Base-by-base conservation (phyloP, 2,113 vertebrate species). In the Indicator indicator region DNA sequence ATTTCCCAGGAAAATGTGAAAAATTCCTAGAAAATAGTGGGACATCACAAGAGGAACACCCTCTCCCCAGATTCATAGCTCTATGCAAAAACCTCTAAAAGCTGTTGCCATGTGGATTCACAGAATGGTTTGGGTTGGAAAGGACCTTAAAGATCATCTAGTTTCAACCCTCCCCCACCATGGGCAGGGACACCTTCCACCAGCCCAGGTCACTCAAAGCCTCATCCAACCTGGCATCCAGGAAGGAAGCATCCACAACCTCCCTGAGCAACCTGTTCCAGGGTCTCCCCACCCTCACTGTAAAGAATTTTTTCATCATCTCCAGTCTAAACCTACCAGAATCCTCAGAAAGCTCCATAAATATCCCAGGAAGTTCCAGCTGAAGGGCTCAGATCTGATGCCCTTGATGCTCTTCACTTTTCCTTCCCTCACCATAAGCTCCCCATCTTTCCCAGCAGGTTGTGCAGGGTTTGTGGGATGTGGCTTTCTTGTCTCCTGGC, bases 321-420 rank as follows among this genome's bases (percentile, higher is more conserved):
- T 52, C 50, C 23, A 24, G 23, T 52, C 50, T 52, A 52, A 52
- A 23, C 50, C 23, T 52, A 24, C 11, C 23, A 52, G 23, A 26
- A 12, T 13, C 11, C 64, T 36, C 8, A 7, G 60, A n/a, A 84
- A 50, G 36, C 23, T 83, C 46, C n/a, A 36, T 24, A 26, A 52
- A 52, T 14, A 24, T 5, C 23, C 23, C 50, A 52, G 50, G 15
- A 21, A n/a, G 9, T 27, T 30, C 23, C 79, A 46, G 40, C 50
- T 38, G 68, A 72, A 79, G 60, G n/a, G 62, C 21, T 46, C 11
- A 6, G 36, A 18, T 0, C 0, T 0, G 0, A 17, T 76, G 50
- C 48, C 11, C 44, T 60, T 9, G 11, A 17, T 13, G 33, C 46
- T 80, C 40, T 38, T 38, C 9, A 1, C 26, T 46, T 52, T 52